Base-by-base conservation (phyloP, 2,113 vertebrate genomes). In the Ameiurus melas region DNA sequence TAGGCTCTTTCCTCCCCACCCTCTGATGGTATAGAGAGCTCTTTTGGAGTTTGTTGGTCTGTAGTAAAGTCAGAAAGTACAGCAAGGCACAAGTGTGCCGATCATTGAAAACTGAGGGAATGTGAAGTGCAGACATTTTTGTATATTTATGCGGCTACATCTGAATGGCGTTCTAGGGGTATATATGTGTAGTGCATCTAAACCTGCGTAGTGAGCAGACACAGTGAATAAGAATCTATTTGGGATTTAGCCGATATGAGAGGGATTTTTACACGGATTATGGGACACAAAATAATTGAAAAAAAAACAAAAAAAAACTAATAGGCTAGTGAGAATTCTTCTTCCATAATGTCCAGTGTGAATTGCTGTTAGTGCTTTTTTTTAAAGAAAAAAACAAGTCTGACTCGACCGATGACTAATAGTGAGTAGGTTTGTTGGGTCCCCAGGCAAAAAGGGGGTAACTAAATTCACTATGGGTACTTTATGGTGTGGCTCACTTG, bases 1-100 rank as follows among this genome's bases (percentile, higher is more conserved):
- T 99, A 90, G 10, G 12, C 43, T 39, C 20, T 5, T 79, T 36
- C 43, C 68, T 19, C 16, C 0, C 13, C 12, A 27, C 2, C 51
- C 16, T 9, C 36, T 27, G 20, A 20, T 27, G 25, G 39, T 77
- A 39, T 39, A 39, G 70, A 73, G 6, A 20, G 19, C 22, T 10
- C 66, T 43, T 1, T 43, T 9, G 71, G 6, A 14, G 22, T 47
- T 47, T 47, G 39, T 47, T 47, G 20, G 14, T 10, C 22, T 30
- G 51, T 4, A 20, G 27, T 57, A 80, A 55, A 9, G 27, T 30
- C 17, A 20, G 27, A n/a, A 78, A 77, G 43, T 17, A 39, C 68
- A 75, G 73, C 73, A 78, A 51, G 27, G 39, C 27, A 30, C 47
- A 16, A 30, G 5, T 55, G 43, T 10, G 19, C 7, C 3, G 1